Base-by-base conservation (phyloP, 2,888 invertebrate genomes). In the Liopterus haemorrhoidalis region DNA sequence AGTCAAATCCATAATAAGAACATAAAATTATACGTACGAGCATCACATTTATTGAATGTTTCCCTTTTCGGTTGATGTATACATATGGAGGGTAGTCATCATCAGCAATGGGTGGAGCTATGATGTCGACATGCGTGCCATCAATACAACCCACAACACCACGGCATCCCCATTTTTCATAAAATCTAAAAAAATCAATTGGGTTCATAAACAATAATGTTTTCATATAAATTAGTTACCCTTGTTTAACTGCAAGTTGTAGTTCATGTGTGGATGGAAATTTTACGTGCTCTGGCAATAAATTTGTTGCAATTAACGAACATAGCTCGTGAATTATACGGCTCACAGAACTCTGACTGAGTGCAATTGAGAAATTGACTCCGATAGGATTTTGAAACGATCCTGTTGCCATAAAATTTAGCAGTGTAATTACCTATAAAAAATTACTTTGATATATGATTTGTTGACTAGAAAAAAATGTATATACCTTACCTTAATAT, bases 61-160 rank as follows among this genome's bases (percentile, higher is more conserved):
- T 30, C 30, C 30, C 30, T 30, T 30, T 30, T 30, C 30, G 12
- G 11, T 30, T 30, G 15, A 30, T 30, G 15, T 4, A 30, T 2
- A 38, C 9, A 38, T 25, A 38, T 16, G 37, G 37, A 38, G 37
- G 37, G 18, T 38, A 27, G 11, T 25, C 11, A 14, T 38, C 25
- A 38, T 38, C 37, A 14, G 24, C 25, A 14, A 25, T 16, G 2
- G 37, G 37, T 15, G 37, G 37, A 25, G 37, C 37, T 25, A 38
- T 5, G 24, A 38, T 25, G 11, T 38, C 37, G 11, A 30, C 30
- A 15, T 30, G 30, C 11, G 30, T 30, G 14, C 30, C 30, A 30
- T 30, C 30, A 3, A 30, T 30, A 14, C 12, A 2, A 30, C 30
- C 30, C 15, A 11, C n/a, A 30, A 30, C 30, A 30, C 30, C 30